Percentiles rank a stretch among this genome's conserved stretches.
These are phyloP conservation scores for Orchestes rusci DNA, from an alignment of 2,888 invertebrate genomes.

Conservation along the genomic window DNA sequence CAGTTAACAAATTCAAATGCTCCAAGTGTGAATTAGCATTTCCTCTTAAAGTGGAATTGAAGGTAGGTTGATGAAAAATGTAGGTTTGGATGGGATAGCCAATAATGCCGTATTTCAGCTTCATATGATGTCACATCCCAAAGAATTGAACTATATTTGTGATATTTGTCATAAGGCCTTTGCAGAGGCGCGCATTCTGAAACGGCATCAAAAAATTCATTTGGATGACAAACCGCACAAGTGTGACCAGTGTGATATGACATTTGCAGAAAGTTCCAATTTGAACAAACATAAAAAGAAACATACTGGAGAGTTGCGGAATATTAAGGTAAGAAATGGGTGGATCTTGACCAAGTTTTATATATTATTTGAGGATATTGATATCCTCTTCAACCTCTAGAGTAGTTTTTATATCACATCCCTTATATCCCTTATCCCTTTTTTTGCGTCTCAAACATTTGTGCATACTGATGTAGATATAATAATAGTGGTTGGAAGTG, in stretches of 20 bases:
- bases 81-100: not conserved
- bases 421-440: too few relatives aligned
- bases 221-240: constrained; percentile 45
- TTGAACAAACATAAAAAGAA: constrained; percentile 47
- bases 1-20: constrained; percentile 38
- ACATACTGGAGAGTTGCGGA: constrained; percentile 46
- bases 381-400: too few relatives aligned
- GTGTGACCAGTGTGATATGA: constrained; percentile 46
- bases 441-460: too few relatives aligned
- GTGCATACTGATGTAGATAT: too few relatives aligned
- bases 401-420: too few relatives aligned
- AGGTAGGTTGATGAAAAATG: too few relatives aligned
- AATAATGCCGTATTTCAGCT: constrained; percentile 31
- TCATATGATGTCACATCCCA: constrained; percentile 44
- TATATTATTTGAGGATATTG: too few relatives aligned
- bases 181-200: constrained; percentile 42
- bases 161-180: constrained; percentile 43
- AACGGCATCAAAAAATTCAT: constrained; percentile 46
- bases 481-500: too few relatives aligned
- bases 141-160: constrained; percentile 40
- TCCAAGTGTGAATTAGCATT: constrained; percentile 41
- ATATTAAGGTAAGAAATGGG: constrained; percentile 38
- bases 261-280: constrained; percentile 48
- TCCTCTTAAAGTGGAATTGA: constrained; percentile 41
- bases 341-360: too few relatives aligned